A percentile compares a stretch with the other conserved stretches of the same genome.
Evolutionary conservation across 1,140 invertebrate species (phyloP).

Genomic region (Schlechtendalia chinensis): DNA sequence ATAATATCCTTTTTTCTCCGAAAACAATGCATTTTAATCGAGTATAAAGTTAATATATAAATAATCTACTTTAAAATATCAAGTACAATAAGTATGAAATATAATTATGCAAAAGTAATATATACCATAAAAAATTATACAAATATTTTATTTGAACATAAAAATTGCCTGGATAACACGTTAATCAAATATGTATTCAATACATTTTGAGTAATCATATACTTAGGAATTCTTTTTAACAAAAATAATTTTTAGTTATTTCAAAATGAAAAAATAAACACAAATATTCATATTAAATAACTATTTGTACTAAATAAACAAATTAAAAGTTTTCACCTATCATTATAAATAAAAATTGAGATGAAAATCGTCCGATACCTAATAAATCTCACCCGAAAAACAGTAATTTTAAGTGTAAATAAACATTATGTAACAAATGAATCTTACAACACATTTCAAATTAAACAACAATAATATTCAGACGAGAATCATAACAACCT

Average conservation of each 20-base stretch:
- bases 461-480: constrained; percentile 8
- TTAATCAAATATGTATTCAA: background rate
- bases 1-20: background rate
- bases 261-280: background rate
- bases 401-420: background rate
- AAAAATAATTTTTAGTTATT: background rate
- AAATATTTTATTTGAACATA: background rate
- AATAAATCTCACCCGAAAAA: background rate
- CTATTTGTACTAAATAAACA: background rate
- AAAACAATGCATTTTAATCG: background rate
- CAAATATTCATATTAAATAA: background rate
- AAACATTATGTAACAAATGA: too few species aligned
- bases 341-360: constrained; percentile 3
- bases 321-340: background rate
- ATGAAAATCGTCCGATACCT: background rate
- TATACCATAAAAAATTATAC: background rate
- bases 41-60: background rate
- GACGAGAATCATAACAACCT: background rate
- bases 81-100: background rate
- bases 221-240: background rate
- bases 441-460: background rate
- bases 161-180: background rate
- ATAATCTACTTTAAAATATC: background rate
- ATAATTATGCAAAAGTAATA: background rate
- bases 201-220: background rate